Percentiles rank a stretch among this genome's conserved stretches.
Evolutionary conservation across 2,797 vertebrate genomes (phyloP).

Genomic region (Pristis pectinata): DNA sequence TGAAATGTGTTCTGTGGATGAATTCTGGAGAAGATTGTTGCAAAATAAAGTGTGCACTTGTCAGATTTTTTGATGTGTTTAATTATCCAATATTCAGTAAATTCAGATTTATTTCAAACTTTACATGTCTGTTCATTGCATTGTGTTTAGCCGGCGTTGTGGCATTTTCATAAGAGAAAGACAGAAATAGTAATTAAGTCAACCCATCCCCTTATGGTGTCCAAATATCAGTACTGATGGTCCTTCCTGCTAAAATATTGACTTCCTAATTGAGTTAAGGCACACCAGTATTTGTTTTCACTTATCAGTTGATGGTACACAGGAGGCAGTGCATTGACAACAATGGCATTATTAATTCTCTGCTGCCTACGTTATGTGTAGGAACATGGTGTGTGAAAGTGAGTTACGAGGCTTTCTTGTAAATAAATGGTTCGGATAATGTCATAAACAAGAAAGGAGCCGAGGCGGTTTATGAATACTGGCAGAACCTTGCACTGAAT

Average conservation of each 20-base stretch:
- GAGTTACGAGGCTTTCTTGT: not conserved
- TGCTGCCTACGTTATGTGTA: not conserved
- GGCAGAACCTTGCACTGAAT: not conserved
- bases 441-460: not conserved
- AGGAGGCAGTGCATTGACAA: not conserved
- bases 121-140: not conserved
- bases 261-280: not conserved
- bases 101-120: not conserved
- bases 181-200: not conserved
- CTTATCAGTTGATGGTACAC: not conserved
- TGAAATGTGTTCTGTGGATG: no score
- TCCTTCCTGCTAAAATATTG: not conserved
- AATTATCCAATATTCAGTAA: not conserved
- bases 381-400: not conserved
- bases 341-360: not conserved
- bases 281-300: not conserved
- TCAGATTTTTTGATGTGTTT: not conserved
- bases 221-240: not conserved
- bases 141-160: not conserved
- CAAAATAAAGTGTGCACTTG: not conserved
- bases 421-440: not conserved
- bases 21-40: not conserved
- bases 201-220: not conserved
- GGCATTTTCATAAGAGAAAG: not conserved
- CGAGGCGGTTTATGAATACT: not conserved